Percentiles rank a stretch among this genome's conserved stretches.
phyloP scores from a whole-genome alignment of 2,113 vertebrate genomes.

The Neopipo cinnamomea region DNA sequence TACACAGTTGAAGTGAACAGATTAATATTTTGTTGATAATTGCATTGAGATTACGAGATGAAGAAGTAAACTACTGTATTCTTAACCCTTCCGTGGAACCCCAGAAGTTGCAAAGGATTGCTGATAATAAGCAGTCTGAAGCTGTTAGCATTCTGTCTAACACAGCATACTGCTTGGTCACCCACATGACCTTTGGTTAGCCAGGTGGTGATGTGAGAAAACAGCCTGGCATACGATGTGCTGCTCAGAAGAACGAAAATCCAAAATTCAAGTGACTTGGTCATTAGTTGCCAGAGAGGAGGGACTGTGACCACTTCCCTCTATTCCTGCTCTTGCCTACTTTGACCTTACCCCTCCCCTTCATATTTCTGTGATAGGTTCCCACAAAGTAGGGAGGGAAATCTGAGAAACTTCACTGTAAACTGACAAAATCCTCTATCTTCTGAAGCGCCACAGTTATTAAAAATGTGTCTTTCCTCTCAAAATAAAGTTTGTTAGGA shows the following conservation, averaged over 20 bases:
- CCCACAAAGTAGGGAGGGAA: not conserved
- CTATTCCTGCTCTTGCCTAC: not conserved
- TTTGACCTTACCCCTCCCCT: not conserved
- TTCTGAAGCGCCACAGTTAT: not conserved
- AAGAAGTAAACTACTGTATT: not conserved
- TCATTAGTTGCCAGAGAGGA: not conserved
- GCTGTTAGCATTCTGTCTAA: not conserved
- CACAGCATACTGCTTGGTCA: not conserved
- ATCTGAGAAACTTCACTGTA: not conserved
- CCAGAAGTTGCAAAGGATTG: not conserved
- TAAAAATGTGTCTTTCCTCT: not conserved
- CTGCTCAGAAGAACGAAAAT: not conserved
- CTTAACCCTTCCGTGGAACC: not conserved
- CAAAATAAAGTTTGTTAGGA: not conserved
- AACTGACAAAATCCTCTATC: not conserved
- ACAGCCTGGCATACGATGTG: not conserved
- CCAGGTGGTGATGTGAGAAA: not conserved
- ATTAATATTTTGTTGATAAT: not conserved
- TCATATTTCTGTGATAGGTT: not conserved
- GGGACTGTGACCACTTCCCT: not conserved
- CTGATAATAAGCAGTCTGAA: not conserved
- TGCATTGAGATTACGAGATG: not conserved
- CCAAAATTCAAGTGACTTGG: not conserved
- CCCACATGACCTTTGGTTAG: not conserved
- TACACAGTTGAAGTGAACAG: not conserved